Evolutionary conservation across 2,888 invertebrate genomes (phyloP).

Genomic region (Ophion costatus): DNA sequence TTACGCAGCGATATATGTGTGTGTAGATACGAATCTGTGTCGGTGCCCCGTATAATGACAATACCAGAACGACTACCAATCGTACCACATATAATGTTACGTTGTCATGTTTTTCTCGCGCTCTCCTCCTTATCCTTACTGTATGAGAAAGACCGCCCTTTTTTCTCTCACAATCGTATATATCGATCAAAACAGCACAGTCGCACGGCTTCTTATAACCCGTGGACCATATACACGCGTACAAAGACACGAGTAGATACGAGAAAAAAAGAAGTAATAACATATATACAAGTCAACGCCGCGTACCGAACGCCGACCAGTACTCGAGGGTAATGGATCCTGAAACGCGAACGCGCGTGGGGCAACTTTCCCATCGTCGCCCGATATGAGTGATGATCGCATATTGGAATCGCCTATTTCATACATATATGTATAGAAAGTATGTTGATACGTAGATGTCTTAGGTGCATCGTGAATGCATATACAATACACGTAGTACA

Average conservation of each 20-base stretch:
- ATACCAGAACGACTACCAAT: constrained; percentile 64
- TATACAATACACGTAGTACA: constrained; percentile 15
- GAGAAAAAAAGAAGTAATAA: constrained; percentile 25
- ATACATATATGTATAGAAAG: constrained; percentile 3
- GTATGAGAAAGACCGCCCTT: constrained; percentile 73
- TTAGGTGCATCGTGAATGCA: constrained; percentile 1
- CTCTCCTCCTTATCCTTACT: constrained; percentile 46
- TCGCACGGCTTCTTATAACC: constrained; percentile 17
- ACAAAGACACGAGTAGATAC: constrained; percentile 4
- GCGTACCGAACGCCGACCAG: constrained; percentile 40
- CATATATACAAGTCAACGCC: constrained; percentile 19
- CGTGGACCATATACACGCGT: constrained; percentile 18
- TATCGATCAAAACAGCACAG: constrained; percentile 69
- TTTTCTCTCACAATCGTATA: constrained; percentile 69
- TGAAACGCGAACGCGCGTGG: constrained; percentile 46
- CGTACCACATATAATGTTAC: constrained; percentile 38
- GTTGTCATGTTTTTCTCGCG: constrained; percentile 46
- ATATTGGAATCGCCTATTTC: constrained; percentile 32
- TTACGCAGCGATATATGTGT: not conserved
- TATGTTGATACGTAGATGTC: constrained; percentile 4
- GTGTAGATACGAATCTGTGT: constrained; percentile 9
- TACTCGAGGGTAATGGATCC: constrained; percentile 69
- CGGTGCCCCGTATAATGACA: constrained; percentile 65
- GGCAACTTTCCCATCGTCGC: constrained; percentile 69
- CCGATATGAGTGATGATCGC: constrained; percentile 71